Conservation (phyloP, 2,888 invertebrate genomes). For the Thecocarcelia acutangulata region DNA sequence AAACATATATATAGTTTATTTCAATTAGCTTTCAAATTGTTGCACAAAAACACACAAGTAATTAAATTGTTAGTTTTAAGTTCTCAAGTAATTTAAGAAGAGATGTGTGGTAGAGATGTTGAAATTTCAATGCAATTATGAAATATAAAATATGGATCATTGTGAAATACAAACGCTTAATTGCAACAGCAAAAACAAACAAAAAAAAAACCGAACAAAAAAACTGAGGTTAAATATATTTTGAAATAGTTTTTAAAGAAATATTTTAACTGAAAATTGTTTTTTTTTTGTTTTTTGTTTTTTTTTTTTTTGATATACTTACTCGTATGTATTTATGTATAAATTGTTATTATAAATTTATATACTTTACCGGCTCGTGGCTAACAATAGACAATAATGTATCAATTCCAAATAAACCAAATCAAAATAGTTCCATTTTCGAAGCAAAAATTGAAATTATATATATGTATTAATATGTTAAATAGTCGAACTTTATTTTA, state of each 20-base stretch:
- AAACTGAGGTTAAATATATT: not conserved
- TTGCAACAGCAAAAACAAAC: not conserved
- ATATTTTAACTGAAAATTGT: not conserved
- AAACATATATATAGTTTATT: not conserved
- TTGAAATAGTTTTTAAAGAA: not conserved
- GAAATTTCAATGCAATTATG: conserved; percentile 4
- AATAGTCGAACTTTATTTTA: no score
- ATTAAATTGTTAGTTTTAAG: conserved; percentile 15
- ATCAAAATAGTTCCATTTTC: no score
- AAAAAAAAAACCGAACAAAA: no score
- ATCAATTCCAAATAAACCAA: no score
- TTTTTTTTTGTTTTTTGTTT: not conserved
- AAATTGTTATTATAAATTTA: no score
- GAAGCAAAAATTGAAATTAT: no score
- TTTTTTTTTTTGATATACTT: not conserved
- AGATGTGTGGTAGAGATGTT: conserved; percentile 14
- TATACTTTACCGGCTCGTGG: no score
- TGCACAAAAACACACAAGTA: conserved; percentile 6
- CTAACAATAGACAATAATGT: no score
- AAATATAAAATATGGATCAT: conserved; percentile 28
- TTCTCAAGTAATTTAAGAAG: conserved; percentile 31
- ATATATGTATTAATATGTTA: no score
- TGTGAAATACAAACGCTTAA: not conserved
- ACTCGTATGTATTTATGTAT: no score
- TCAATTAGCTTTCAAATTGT: conserved; percentile 19